Base-by-base conservation (phyloP, 2,888 invertebrate genomes). In the Tortrix viridana region DNA sequence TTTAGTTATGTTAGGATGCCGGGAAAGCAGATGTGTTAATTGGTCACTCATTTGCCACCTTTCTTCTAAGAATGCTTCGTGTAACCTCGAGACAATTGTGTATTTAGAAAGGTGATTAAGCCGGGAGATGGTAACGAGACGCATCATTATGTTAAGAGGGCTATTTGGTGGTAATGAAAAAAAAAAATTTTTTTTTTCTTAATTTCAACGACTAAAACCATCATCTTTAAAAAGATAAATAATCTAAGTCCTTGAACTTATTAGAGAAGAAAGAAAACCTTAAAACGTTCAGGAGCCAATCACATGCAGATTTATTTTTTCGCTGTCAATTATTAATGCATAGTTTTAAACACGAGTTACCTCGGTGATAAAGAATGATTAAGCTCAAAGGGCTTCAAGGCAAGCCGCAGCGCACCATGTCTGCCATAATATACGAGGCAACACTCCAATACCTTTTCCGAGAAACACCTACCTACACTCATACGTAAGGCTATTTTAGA, bases 361-460 rank as follows among this genome's bases (percentile, higher is more conserved):
- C 9, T 48, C 19, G 32, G 52, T 41, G 41, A 63, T 58, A 58
- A 58, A 63, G 44, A 44, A 49, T 61, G 22, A 43, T 14, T 41
- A 53, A 23, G 26, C 55, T 49, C 55, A 22, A 61, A 52, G 57
- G 46, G 47, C 56, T 55, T 61, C 50, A 56, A 18, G 49, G 56
- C 57, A 49, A 41, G 48, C 55, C 56, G 41, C 47, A 46, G 49
- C 48, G 44, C 52, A 48, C 9, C 26, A 41, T 41, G 47, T 38
- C 41, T 20, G 26, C 52, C 47, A 53, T 53, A 53, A 63, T 63
- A 58, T 63, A 63, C 53, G 63, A 53, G 59, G 60, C 67, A 71
- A 68, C 67, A 70, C 71, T 71, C 73, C 73, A 73, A 74, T 76
- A 74, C 72, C 72, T 72, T 70, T 70, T 73, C 70, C 70, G 70